Evolutionary conservation across 2,113 vertebrate species (phyloP), one percentile per base, ranked within the genome.

Genomic region (Dryoscopus gambensis): DNA sequence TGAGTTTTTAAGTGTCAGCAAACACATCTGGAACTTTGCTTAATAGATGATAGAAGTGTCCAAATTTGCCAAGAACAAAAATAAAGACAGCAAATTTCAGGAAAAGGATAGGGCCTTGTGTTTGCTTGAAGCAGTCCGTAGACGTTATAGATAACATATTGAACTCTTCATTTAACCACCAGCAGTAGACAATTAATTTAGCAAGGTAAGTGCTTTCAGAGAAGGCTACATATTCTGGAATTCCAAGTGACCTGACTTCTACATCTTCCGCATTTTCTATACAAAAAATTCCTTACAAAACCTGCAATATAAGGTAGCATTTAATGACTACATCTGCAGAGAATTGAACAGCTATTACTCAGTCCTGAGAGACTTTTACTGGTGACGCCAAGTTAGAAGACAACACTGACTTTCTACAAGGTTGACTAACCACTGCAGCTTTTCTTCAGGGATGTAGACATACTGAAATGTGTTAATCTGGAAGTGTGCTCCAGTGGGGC

Each of bases 11-110:
- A 93, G 87, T 91, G 67, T 91, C 84, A 96, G 49, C 15, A 82
- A 93, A 91, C 65, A 93, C 59, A 96, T 97, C 90, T 96, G 90
- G 84, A 95, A 88, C 93, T 93, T 92, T 60, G 47, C 49, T 91
- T 71, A 55, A 84, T 17, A 69, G 37, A 80, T 80, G 50, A 62
- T 18, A 65, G 64, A 33, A 83, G 21, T 50, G 18, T n/a, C 53
- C 42, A 79, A 57, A 82, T 96, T 93, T 84, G 19, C 44, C 73
- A 71, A 64, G 60, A 93, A 46, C 20, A 63, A 93, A 86, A 86
- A 56, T 65, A 56, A 1, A 57, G 39, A 39, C 44, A 80, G 59
- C 6, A 42, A 47, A 89, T 90, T 79, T 77, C 59, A 47, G 69
- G 49, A 82, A 56, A 87, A 87, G 22, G 65, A 68, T 30, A 23